phyloP scores from a whole-genome alignment of 2,888 invertebrate species.

The Amphipyra berbera region DNA sequence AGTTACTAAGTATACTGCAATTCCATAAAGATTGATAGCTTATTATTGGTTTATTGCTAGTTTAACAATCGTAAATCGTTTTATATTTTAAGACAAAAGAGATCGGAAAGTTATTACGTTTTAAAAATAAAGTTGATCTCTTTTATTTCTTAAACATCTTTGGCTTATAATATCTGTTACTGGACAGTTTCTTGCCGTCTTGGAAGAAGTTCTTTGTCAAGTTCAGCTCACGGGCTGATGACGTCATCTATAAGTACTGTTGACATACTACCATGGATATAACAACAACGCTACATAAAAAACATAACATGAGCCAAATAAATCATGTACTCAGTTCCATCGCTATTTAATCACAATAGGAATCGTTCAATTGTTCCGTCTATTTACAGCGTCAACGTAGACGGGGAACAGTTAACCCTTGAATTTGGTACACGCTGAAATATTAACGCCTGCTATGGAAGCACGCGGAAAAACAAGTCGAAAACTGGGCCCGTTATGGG shows the following conservation, averaged over 20 bases:
- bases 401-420: conserved; percentile 85
- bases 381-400: conserved; percentile 71
- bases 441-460: conserved; percentile 87
- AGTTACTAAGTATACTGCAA: neutral
- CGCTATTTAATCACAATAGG: conserved; percentile 65
- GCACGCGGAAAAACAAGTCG: conserved; percentile 89
- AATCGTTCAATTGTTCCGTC: conserved; percentile 73
- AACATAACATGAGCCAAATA: conserved; percentile 6
- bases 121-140: too few relatives aligned
- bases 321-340: conserved; percentile 34
- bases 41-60: neutral
- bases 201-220: too few relatives aligned
- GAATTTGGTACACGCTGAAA: conserved; percentile 87
- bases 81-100: too few relatives aligned
- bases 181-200: too few relatives aligned
- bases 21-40: neutral
- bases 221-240: too few relatives aligned
- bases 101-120: too few relatives aligned
- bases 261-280: neutral
- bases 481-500: conserved; percentile 87
- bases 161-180: too few relatives aligned
- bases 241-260: too few relatives aligned
- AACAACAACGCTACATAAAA: neutral
- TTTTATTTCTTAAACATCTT: too few relatives aligned
- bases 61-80: neutral